Base-by-base conservation (phyloP, 92 coral and sea anemone genomes). In the Blastomussa wellsi region DNA sequence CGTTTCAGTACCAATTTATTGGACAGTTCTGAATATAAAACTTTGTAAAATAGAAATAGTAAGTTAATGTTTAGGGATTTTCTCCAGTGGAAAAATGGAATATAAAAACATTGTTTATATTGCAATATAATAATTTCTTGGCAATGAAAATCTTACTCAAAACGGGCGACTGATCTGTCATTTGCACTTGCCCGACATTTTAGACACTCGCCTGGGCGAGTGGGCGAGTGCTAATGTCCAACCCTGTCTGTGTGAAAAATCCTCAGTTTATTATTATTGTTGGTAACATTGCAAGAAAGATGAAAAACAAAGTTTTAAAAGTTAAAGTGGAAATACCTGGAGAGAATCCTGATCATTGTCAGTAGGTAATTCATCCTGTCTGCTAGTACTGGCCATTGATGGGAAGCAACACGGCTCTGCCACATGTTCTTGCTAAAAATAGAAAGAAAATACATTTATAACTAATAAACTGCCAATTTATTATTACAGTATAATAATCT, bases 301-400 rank as follows among this genome's bases (percentile, higher is more conserved):
- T 37, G 79, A 35, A 39, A 47, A 75, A 48, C 39, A 47, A 48
- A 4, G 62, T 22, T 47, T 75, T 49, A 47, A 75, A 75, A 75
- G 64, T 75, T 75, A 37, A 75, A 75, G 79, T 75, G 79, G 79
- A 75, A 75, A 75, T 75, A 75, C 79, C 79, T 75, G 79, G 79
- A 75, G 79, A 47, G 64, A 75, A 75, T 75, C 65, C 48, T 75
- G 79, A 75, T 75, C 28, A 62, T 37, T 75, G 38, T 75, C 79
- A 75, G 79, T 22, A 75, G 64, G 79, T 62, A 75, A 75, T 75
- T 75, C 26, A 75, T 75, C 79, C 79, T 75, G 79, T 75, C 37
- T n/a, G 79, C 64, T 75, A 75, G 79, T 75, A 75, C 7, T 75
- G 79, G 79, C 37, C 79, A 75, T 49, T 75, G 79, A 75, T 48